Base-by-base conservation (phyloP, 2,888 invertebrate genomes). In the Antitype chi region DNA sequence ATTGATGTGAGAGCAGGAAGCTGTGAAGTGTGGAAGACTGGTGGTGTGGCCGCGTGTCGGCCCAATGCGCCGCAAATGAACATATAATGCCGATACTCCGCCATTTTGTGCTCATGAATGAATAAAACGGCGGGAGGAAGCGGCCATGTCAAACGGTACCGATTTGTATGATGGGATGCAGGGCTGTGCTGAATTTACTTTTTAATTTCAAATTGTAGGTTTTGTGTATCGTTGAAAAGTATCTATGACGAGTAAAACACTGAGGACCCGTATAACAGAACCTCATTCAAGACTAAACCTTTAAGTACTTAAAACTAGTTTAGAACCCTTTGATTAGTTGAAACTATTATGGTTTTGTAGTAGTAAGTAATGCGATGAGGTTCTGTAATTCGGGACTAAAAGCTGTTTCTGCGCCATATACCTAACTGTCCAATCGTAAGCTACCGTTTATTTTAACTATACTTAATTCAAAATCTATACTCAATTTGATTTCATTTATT, bases 1-100 rank as follows among this genome's bases (percentile, higher is more conserved):
- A 95, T 95, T 94, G 95, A 93, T 93, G 85, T 88, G 84, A 84
- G 84, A 80, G 89, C 92, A 93, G 95, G 95, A 95, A 94, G 91
- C 89, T 86, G 76, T 82, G 82, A 82, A 78, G 78, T 81, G 74
- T 81, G 88, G 89, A 86, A 93, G 25, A 38, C 38, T 43, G 74
- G 60, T 62, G 25, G 95, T 95, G 95, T 95, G 95, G 91, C 93
- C 91, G 91, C 88, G 84, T 83, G 76, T 71, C 85, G 73, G 72
- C 83, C 86, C 89, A 93, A 94, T 93, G 89, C 88, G 69, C 89
- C 87, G 90, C 91, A 95, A 95, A 95, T 95, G 95, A 95, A 93
- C 95, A 93, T 93, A 95, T 94, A 95, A 94, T 94, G 90, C 91
- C 85, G 82, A 90, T 91, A 89, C 89, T 87, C 89, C 86, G 88